A percentile compares a stretch with the other conserved stretches of the same genome.
Evolutionary conservation across 37 sponge, comb jelly and placozoan species (phyloP).

Genomic region (Cliona cf. orientalis): DNA sequence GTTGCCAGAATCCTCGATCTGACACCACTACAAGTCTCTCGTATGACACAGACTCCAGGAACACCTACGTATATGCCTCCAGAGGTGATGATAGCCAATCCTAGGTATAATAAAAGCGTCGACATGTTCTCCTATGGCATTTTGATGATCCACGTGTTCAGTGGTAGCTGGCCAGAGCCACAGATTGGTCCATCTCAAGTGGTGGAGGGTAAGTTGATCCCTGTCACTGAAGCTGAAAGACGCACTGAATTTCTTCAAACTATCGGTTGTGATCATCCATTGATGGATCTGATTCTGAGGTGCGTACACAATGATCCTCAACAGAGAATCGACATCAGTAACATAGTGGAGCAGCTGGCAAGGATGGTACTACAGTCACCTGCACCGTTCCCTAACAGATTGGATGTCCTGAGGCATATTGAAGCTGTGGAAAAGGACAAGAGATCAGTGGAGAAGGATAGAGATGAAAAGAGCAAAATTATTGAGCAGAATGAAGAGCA

Average conservation of each 20-base stretch:
- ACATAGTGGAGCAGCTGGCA: not conserved
- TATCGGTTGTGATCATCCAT: not conserved
- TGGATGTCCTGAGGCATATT: not conserved
- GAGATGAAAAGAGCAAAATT: no score
- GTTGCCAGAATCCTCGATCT: not conserved
- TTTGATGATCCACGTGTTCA: not conserved
- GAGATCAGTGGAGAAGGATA: no score
- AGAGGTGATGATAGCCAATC: not conserved
- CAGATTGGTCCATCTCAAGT: not conserved
- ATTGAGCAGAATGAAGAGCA: no score
- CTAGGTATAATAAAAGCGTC: not conserved
- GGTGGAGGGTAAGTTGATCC: not conserved
- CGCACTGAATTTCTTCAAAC: not conserved
- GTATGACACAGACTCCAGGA: slow-evolving; percentile 1
- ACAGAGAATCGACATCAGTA: not conserved
- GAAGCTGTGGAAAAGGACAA: not conserved
- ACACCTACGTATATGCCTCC: slow-evolving; percentile 29
- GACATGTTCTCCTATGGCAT: slow-evolving; percentile 50
- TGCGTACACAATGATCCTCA: not conserved
- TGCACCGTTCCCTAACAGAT: not conserved
- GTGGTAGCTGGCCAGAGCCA: not conserved
- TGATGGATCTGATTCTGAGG: not conserved
- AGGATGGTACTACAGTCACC: not conserved
- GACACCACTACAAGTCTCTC: not conserved
- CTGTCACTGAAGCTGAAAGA: not conserved